Evolutionary conservation across 2,113 vertebrate genomes (phyloP).

Genomic region (Otocyon megalotis): DNA sequence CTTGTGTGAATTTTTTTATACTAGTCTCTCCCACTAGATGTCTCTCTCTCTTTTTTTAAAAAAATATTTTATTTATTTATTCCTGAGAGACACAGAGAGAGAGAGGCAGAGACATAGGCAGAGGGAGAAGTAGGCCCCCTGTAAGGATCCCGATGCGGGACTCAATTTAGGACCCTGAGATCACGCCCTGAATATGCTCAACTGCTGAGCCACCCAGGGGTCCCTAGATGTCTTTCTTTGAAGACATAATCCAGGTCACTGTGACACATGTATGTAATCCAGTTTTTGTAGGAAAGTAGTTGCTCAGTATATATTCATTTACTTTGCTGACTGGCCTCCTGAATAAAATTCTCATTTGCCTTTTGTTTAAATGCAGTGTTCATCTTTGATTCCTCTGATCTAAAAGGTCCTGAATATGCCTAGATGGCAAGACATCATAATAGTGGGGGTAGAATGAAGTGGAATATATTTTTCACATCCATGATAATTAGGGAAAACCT

Average conservation of each 20-base stretch:
- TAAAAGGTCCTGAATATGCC: background rate
- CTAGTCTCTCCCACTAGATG: background rate
- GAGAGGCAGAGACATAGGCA: no score
- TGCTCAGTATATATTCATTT: slow-evolving; percentile 48
- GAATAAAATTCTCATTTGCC: background rate
- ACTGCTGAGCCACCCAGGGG: no score
- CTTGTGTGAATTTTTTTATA: background rate
- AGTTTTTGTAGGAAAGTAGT: background rate
- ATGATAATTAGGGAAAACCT: no score
- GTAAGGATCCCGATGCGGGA: no score
- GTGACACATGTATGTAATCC: background rate
- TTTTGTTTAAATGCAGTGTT: background rate
- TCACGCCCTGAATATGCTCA: no score
- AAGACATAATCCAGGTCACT: slow-evolving; percentile 7
- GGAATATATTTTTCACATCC: no score
- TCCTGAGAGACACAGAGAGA: no score
- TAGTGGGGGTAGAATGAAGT: background rate
- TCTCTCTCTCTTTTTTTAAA: no score
- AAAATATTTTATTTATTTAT: no score
- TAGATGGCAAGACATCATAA: background rate
- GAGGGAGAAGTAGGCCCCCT: no score
- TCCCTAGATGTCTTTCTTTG: background rate
- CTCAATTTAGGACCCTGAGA: no score
- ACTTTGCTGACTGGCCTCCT: background rate
- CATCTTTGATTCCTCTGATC: background rate